Evolutionary conservation across 2,797 vertebrate species (phyloP).

Genomic region (Periparus ater): DNA sequence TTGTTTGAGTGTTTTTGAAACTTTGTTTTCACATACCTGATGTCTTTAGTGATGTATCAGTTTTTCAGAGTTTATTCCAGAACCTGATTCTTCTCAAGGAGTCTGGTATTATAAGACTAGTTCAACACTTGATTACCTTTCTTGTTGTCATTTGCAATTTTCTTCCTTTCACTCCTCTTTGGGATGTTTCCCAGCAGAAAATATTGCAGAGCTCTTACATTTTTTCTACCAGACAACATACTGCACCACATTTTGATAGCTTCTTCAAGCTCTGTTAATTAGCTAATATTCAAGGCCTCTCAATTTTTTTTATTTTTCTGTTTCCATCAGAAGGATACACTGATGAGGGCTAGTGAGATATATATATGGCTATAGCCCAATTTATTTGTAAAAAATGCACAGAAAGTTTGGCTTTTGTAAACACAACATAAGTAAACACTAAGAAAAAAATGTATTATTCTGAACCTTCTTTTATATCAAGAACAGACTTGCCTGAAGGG

Average conservation of each 20-base stretch:
- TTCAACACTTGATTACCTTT: neutral
- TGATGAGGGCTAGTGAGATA: neutral
- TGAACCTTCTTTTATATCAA: neutral
- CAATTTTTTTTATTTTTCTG: neutral
- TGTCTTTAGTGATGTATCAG: neutral
- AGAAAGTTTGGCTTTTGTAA: neutral
- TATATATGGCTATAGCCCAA: neutral
- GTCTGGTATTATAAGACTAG: neutral
- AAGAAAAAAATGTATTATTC: neutral
- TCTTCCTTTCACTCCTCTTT: neutral
- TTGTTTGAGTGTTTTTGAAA: neutral
- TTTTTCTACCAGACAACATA: neutral
- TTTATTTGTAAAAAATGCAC: slow-evolving; percentile 32
- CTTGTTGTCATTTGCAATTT: neutral
- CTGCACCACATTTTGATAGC: neutral
- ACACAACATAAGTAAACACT: neutral
- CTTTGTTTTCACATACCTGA: neutral
- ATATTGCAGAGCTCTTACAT: neutral
- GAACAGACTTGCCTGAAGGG: neutral
- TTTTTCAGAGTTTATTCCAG: neutral
- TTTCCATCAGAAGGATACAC: neutral
- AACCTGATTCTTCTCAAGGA: neutral
- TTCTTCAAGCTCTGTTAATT: neutral
- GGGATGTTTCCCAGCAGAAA: neutral
- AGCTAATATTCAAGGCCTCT: neutral